phyloP scores from a whole-genome alignment of 2,797 vertebrate species.

The Petrocephalus sullivani region DNA sequence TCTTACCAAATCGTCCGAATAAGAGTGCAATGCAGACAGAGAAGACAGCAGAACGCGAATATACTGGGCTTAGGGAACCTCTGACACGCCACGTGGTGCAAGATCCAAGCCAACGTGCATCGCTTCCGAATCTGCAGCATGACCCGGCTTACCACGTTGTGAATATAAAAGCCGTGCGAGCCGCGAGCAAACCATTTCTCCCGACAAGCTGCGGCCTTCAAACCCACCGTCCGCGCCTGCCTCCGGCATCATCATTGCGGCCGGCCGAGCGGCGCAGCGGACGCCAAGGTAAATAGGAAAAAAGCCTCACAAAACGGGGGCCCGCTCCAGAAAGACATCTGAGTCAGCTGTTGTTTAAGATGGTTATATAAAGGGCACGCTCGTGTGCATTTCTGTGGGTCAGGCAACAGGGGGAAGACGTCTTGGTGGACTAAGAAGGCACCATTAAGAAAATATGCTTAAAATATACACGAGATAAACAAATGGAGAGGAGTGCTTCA shows the following conservation, averaged over 20 bases:
- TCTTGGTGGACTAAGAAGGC: not conserved
- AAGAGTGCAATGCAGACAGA: not conserved
- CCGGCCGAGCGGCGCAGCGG: not conserved
- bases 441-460: not conserved
- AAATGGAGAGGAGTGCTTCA: not conserved
- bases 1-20: not conserved
- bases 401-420: not conserved
- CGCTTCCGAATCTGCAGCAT: not conserved
- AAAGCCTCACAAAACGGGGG: constrained; percentile 11
- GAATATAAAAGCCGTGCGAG: not conserved
- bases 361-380: not conserved
- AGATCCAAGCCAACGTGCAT: not conserved
- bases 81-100: not conserved
- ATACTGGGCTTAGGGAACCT: not conserved
- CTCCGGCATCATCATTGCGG: not conserved
- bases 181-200: not conserved
- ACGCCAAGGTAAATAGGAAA: constrained; percentile 22
- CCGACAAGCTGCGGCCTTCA: not conserved
- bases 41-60: not conserved
- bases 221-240: not conserved
- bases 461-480: not conserved
- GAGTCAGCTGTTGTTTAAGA: constrained; percentile 17
- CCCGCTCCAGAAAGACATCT: not conserved
- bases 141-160: not conserved
- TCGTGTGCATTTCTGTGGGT: not conserved